Evolutionary conservation across 2,888 invertebrate genomes (phyloP).

Genomic region (Orgyia antiqua): DNA sequence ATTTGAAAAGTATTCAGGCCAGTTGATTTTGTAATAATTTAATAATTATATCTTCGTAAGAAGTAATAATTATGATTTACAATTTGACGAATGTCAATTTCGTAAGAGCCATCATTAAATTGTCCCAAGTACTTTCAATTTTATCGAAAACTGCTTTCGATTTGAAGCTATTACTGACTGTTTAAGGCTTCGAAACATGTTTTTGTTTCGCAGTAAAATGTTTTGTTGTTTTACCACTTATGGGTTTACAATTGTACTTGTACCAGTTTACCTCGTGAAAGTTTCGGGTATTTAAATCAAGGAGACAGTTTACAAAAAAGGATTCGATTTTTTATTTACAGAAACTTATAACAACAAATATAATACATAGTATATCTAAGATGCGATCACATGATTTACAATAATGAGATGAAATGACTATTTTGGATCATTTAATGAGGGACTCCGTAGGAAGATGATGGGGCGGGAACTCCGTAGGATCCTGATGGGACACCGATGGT

Average conservation of each 20-base stretch:
- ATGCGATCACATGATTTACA: conserved; percentile 71
- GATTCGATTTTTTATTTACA: conserved; percentile 71
- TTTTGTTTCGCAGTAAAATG: conserved; percentile 27
- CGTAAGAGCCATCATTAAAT: conserved; percentile 29
- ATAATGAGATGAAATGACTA: conserved; percentile 67
- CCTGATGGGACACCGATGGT: conserved; percentile 69
- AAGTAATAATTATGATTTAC: no score
- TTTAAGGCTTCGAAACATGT: conserved; percentile 25
- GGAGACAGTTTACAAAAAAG: conserved; percentile 35
- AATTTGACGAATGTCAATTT: conserved; percentile 21
- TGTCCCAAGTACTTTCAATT: conserved; percentile 43
- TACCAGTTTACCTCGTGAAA: conserved; percentile 23
- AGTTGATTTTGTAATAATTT: conserved; percentile 19
- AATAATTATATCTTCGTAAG: conserved; percentile 10
- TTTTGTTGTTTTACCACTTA: conserved; percentile 32
- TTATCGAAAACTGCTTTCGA: conserved; percentile 29
- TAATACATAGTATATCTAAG: conserved; percentile 68
- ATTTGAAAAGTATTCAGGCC: conserved; percentile 18
- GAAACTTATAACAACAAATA: conserved; percentile 69
- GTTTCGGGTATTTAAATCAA: conserved; percentile 23
- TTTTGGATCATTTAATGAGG: conserved; percentile 57
- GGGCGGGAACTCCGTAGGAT: conserved; percentile 66
- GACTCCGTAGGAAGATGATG: conserved; percentile 64
- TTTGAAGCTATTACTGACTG: conserved; percentile 20
- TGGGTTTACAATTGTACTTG: conserved; percentile 30